Conservation (phyloP, 2,888 invertebrate species). For the Sepiola atlantica region DNA sequence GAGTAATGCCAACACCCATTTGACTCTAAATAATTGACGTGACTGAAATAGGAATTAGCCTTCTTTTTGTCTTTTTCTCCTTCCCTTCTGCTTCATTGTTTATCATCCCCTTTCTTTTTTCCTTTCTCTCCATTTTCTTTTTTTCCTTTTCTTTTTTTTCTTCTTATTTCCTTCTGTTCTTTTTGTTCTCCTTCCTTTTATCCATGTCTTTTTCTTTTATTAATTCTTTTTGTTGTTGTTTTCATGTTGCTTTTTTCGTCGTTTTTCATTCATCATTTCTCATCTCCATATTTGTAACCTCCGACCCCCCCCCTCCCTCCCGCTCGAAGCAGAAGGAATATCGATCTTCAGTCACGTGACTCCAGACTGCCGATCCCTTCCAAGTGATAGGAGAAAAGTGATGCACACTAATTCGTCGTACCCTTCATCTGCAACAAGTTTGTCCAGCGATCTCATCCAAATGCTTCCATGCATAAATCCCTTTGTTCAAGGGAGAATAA, state of each 20-base stretch:
- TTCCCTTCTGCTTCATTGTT: background rate
- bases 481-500: background rate
- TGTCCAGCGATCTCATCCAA: background rate
- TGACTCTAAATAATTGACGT: too few species aligned
- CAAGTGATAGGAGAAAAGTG: background rate
- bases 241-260: too few species aligned
- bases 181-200: background rate
- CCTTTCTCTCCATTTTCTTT: background rate
- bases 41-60: too few species aligned
- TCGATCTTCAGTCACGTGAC: background rate
- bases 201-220: background rate
- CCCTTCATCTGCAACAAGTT: background rate
- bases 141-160: background rate
- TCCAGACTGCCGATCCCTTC: background rate
- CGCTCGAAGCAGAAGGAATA: background rate
- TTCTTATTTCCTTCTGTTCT: background rate
- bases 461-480: background rate
- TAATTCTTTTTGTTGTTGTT: too few species aligned
- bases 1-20: too few species aligned
- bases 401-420: background rate
- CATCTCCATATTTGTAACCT: too few species aligned
- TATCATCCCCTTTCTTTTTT: background rate
- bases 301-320: too few species aligned
- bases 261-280: too few species aligned
- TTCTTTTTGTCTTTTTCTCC: background rate